Percentiles rank a stretch among this genome's conserved stretches.
These are phyloP conservation scores for Cromileptes altivelis DNA, from an alignment of 2,113 vertebrate species.

Conservation along the genomic window DNA sequence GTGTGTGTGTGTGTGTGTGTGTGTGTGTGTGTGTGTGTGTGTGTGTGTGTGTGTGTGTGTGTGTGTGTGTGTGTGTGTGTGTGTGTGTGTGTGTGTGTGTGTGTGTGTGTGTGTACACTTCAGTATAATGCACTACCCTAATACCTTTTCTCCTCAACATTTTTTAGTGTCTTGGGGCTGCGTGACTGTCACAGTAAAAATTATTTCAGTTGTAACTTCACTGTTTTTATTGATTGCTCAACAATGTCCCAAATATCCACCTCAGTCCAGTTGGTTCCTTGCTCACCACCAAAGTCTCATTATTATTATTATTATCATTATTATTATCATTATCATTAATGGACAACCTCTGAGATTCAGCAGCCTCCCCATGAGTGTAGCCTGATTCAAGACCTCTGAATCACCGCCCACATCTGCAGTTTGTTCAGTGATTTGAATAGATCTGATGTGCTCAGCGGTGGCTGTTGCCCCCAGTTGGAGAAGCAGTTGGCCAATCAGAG, in stretches of 20 bases:
- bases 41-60: constrained; percentile 5
- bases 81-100: constrained; percentile 8
- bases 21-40: constrained; percentile 5
- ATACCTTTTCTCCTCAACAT: constrained; percentile 8
- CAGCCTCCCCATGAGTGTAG: not conserved
- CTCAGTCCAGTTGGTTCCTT: not conserved
- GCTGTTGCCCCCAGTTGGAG: not conserved
- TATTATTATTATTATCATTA: not conserved
- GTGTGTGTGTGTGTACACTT: constrained; percentile 5
- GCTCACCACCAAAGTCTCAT: constrained; percentile 2
- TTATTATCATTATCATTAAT: not conserved
- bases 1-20: constrained; percentile 8
- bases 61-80: constrained; percentile 8
- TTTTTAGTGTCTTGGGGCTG: not conserved
- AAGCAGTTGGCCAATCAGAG: not conserved
- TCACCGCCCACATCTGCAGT: not conserved
- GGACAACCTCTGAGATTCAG: not conserved
- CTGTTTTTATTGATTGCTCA: constrained; percentile 29
- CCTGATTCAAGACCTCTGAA: constrained; percentile 18
- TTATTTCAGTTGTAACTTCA: constrained; percentile 14
- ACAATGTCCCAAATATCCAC: constrained; percentile 6
- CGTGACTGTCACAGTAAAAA: constrained; percentile 22
- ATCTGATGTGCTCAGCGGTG: not conserved
- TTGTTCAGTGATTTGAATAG: not conserved
- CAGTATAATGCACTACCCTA: constrained; percentile 40